phyloP scores from a whole-genome alignment of 2,888 invertebrate genomes.

The Macaria notata region DNA sequence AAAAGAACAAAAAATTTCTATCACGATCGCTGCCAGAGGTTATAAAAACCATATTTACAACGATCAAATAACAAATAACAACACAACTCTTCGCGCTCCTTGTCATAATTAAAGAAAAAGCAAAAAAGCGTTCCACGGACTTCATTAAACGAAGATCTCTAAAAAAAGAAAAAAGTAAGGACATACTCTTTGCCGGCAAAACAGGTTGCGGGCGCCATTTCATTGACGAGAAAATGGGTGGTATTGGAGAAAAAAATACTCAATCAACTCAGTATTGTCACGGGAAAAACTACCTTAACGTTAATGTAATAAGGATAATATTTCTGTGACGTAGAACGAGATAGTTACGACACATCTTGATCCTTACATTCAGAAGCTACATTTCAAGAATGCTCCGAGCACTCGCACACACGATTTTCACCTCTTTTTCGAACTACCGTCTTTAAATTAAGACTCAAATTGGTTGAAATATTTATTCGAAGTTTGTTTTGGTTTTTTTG shows the following conservation, averaged over 20 bases:
- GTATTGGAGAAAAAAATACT: slow-evolving; percentile 46
- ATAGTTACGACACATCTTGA: slow-evolving; percentile 13
- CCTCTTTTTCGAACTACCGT: slow-evolving; percentile 34
- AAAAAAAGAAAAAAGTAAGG: slow-evolving; percentile 32
- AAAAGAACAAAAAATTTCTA: not conserved
- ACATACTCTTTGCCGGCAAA: slow-evolving; percentile 42
- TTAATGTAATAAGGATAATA: fast-evolving
- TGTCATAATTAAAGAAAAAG: slow-evolving; percentile 23
- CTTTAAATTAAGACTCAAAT: slow-evolving; percentile 33
- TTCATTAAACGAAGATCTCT: slow-evolving; percentile 29
- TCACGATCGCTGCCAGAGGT: slow-evolving; percentile 1
- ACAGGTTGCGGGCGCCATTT: slow-evolving; percentile 60
- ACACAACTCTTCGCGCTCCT: slow-evolving; percentile 6
- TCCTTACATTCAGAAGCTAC: slow-evolving; percentile 34
- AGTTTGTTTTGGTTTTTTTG: slow-evolving; percentile 30
- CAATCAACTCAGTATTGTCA: slow-evolving; percentile 30
- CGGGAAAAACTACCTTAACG: slow-evolving; percentile 19
- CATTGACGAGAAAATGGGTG: slow-evolving; percentile 59
- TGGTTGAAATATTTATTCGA: slow-evolving; percentile 27
- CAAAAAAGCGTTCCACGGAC: slow-evolving; percentile 21
- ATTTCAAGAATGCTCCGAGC: slow-evolving; percentile 48
- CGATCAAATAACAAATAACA: slow-evolving; percentile 1
- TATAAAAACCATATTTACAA: slow-evolving; percentile 6
- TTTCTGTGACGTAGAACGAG: not conserved
- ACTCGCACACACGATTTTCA: slow-evolving; percentile 46